phyloP scores from a whole-genome alignment of 2,888 invertebrate species.

The Baronia brevicornis region DNA sequence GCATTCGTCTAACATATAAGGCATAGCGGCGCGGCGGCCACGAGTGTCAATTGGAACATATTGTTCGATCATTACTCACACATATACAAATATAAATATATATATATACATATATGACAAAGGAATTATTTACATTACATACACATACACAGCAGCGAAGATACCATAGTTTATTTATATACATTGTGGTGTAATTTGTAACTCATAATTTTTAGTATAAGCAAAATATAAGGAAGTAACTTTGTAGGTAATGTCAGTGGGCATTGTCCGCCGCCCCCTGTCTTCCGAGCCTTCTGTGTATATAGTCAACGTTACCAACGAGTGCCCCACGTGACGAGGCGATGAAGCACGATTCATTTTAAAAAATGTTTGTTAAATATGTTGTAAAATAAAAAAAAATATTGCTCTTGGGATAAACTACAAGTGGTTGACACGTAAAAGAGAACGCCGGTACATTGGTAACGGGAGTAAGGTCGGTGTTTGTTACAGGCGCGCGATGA shows the following conservation, averaged over 20 bases:
- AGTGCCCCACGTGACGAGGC: too few species aligned
- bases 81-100: slow-evolving; percentile 5
- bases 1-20: too few species aligned
- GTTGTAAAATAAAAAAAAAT: too few species aligned
- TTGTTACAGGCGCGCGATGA: too few species aligned
- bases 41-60: too few species aligned
- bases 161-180: slow-evolving; percentile 10
- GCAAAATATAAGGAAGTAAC: slow-evolving; percentile 2
- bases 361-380: too few species aligned
- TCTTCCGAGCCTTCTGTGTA: not conserved
- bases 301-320: not conserved
- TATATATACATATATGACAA: slow-evolving; percentile 13
- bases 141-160: slow-evolving; percentile 10
- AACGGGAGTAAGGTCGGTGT: too few species aligned
- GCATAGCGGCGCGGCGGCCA: too few species aligned
- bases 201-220: not conserved
- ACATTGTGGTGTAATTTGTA: slow-evolving; percentile 9
- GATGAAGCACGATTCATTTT: too few species aligned
- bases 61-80: slow-evolving; percentile 1
- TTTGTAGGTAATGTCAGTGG: not conserved
- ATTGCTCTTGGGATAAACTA: too few species aligned
- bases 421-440: too few species aligned
- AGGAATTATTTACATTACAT: slow-evolving; percentile 16
- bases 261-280: not conserved
- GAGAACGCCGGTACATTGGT: too few species aligned